phyloP scores from a whole-genome alignment of 2,113 vertebrate species.

The Ceyx cyanopectus region DNA sequence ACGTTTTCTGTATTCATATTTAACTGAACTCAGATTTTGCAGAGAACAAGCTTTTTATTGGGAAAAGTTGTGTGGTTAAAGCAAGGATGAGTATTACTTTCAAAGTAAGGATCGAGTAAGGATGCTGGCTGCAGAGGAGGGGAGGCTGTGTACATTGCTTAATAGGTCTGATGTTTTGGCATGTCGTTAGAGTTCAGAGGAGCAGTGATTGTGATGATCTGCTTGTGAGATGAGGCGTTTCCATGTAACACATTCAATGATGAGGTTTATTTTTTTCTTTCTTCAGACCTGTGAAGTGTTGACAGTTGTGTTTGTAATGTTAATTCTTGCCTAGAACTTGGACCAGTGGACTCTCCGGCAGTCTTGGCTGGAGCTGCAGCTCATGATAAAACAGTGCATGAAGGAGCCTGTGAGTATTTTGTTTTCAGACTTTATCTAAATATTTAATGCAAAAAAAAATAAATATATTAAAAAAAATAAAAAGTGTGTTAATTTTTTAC shows the following conservation, averaged over 20 bases:
- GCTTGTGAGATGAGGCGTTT: background rate
- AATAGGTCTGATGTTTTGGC: background rate
- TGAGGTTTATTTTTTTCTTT: background rate
- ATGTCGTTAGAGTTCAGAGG: background rate
- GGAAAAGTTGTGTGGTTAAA: background rate
- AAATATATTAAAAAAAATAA: background rate
- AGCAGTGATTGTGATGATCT: background rate
- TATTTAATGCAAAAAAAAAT: background rate
- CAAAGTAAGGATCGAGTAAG: background rate
- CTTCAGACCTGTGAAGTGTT: background rate
- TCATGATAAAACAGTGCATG: slow-evolving; percentile 82
- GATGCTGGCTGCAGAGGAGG: background rate
- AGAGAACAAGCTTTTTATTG: background rate
- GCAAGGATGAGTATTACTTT: no score
- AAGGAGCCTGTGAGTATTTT: slow-evolving; percentile 79
- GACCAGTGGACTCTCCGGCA: slow-evolving; percentile 82
- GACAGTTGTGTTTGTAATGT: background rate
- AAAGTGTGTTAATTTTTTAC: background rate
- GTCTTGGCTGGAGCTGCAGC: slow-evolving; percentile 81
- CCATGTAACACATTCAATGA: background rate
- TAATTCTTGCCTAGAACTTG: slow-evolving; percentile 70
- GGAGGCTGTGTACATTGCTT: background rate
- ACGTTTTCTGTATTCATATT: background rate
- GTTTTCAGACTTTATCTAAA: background rate
- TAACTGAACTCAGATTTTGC: background rate